Conservation (phyloP, 2,888 invertebrate species). For the Pseudoips prasinana region DNA sequence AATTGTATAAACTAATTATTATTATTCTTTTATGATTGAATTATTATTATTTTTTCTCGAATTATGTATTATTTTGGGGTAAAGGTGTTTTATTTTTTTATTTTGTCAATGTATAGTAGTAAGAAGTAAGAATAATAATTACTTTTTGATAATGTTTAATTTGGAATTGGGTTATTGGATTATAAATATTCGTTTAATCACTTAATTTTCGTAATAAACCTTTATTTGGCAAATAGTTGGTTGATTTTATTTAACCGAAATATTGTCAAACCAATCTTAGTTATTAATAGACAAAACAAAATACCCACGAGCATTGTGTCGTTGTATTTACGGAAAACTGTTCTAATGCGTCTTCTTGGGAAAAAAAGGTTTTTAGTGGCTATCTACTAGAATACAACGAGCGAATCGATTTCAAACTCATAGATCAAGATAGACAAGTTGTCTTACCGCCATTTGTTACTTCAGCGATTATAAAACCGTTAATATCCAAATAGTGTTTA, state of each 20-base stretch:
- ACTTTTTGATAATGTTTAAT: conserved; percentile 16
- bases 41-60: conserved; percentile 23
- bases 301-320: too few relatives aligned
- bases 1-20: conserved; percentile 18
- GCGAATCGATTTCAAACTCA: too few relatives aligned
- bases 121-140: conserved; percentile 20
- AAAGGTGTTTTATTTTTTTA: conserved; percentile 22
- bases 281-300: too few relatives aligned
- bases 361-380: too few relatives aligned
- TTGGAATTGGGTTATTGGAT: conserved; percentile 29
- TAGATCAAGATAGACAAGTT: too few relatives aligned
- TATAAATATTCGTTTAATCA: conserved; percentile 17
- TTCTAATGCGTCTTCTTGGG: too few relatives aligned
- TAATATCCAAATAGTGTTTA: too few relatives aligned
- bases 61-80: conserved; percentile 28
- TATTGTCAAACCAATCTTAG: too few relatives aligned
- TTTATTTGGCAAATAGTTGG: conserved; percentile 20
- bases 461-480: too few relatives aligned
- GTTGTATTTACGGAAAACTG: too few relatives aligned
- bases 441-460: neutral
- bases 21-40: too few relatives aligned
- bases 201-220: conserved; percentile 23
- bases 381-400: too few relatives aligned
- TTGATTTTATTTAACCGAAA: conserved; percentile 11
- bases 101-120: conserved; percentile 26